Conservation (phyloP, 2,113 vertebrate genomes). For the Pleuronectes platessa region DNA sequence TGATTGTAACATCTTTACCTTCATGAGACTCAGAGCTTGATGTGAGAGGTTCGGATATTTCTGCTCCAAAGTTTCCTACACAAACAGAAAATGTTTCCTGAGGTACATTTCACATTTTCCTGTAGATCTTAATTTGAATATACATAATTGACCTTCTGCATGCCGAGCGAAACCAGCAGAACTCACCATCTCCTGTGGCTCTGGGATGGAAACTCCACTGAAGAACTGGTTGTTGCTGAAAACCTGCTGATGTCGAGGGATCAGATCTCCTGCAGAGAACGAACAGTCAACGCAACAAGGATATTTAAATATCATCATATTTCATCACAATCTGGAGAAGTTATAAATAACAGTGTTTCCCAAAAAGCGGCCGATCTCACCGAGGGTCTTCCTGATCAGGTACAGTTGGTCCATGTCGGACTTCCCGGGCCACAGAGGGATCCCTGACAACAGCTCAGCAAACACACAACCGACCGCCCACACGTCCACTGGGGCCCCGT, state of each 20-base stretch:
- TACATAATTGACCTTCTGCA: not conserved
- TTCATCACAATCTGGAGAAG: no score
- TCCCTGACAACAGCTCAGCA: constrained; percentile 90
- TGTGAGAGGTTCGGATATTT: constrained; percentile 89
- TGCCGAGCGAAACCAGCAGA: not conserved
- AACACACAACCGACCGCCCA: constrained; percentile 97
- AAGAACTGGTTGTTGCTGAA: constrained; percentile 98
- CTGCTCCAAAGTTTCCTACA: constrained; percentile 90
- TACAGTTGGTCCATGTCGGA: constrained; percentile 96
- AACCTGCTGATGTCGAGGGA: constrained; percentile 94
- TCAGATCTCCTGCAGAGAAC: constrained; percentile 88
- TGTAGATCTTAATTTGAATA: not conserved
- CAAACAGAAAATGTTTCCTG: not conserved
- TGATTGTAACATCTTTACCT: constrained; percentile 81
- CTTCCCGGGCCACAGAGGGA: constrained; percentile 93
- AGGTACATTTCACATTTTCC: not conserved
- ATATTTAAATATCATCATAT: no score
- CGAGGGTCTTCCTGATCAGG: constrained; percentile 91
- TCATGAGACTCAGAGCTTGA: constrained; percentile 90
- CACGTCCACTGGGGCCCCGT: constrained; percentile 92
- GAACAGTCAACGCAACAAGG: no score
- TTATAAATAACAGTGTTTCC: no score
- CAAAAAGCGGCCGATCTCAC: constrained; percentile 75
- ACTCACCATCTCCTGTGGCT: constrained; percentile 90
- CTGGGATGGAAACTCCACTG: constrained; percentile 92